Conservation (phyloP, 1,140 invertebrate species). For the Drosophila navojoa region DNA sequence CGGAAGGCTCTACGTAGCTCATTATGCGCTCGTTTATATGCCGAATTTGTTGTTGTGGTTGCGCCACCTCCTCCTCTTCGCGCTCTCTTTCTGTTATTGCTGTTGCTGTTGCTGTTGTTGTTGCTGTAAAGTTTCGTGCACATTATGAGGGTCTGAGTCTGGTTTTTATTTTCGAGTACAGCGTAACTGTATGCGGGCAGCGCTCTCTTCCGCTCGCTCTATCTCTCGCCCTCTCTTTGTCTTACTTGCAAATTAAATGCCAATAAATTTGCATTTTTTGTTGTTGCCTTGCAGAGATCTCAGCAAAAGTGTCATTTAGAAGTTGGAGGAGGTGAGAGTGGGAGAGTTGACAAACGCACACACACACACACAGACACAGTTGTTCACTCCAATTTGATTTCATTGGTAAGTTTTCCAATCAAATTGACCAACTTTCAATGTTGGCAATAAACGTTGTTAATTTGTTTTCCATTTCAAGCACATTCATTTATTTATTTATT, state of each 20-base stretch:
- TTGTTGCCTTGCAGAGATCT: background rate
- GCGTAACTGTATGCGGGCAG: conserved; percentile 55
- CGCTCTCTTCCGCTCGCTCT: conserved; percentile 8
- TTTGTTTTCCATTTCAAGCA: conserved; percentile 71
- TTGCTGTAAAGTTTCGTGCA: conserved; percentile 60
- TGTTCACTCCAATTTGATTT: conserved; percentile 64
- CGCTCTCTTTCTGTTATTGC: background rate
- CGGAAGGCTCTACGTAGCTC: conserved; percentile 70
- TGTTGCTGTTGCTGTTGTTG: conserved; percentile 17
- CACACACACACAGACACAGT: background rate
- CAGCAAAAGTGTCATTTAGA: conserved; percentile 55
- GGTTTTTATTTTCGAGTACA: conserved; percentile 9
- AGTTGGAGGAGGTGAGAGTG: background rate
- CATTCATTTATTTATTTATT: conserved; percentile 58
- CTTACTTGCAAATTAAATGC: conserved; percentile 76
- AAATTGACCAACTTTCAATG: conserved; percentile 72
- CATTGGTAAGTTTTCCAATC: conserved; percentile 72
- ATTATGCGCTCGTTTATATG: conserved; percentile 81
- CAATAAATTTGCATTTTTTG: conserved; percentile 76
- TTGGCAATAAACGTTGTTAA: conserved; percentile 77
- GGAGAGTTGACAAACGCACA: conserved; percentile 7
- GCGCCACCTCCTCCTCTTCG: conserved; percentile 15
- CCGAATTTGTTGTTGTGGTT: conserved; percentile 73
- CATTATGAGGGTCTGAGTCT: conserved; percentile 62
- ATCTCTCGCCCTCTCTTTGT: conserved; percentile 37